These are phyloP conservation scores for Scytalopus superciliaris DNA, from an alignment of 2,113 vertebrate species.

Conservation along the genomic window DNA sequence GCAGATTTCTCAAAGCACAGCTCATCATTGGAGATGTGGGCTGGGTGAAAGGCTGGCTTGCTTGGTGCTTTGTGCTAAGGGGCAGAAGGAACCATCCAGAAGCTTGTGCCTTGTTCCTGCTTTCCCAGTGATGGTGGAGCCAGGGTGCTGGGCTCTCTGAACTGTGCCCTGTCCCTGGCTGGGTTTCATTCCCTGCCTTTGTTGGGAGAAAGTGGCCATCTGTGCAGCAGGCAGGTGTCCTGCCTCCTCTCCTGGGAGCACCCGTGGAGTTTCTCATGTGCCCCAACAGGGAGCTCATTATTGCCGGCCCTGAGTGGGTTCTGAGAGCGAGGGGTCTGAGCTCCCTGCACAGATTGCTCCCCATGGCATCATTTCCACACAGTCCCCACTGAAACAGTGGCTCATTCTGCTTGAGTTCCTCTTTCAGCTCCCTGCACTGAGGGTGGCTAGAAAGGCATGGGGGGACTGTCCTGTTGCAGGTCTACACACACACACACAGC, in stretches of 20 bases:
- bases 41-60: not conserved
- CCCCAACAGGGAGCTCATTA: not conserved
- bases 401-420: not conserved
- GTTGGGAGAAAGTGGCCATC: not conserved
- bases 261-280: not conserved
- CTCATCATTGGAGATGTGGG: not conserved
- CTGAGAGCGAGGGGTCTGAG: accelerated
- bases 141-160: not conserved
- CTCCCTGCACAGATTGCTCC: not conserved
- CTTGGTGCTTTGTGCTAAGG: not conserved
- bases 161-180: accelerated
- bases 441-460: accelerated
- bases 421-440: not conserved
- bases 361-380: not conserved
- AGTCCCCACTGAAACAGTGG: not conserved
- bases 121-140: not conserved
- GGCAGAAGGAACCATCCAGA: not conserved
- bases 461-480: not conserved
- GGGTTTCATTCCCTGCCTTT: not conserved
- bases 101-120: not conserved
- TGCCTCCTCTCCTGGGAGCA: not conserved
- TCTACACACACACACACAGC: accelerated
- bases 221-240: constrained; percentile 10
- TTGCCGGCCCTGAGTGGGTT: not conserved
- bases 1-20: not conserved